Evolutionary conservation across 30 jellyfish, hydroid and myxozoan species (phyloP), one percentile per base, ranked within the genome.

Genomic region (Calvadosia cruxmelitensis): DNA sequence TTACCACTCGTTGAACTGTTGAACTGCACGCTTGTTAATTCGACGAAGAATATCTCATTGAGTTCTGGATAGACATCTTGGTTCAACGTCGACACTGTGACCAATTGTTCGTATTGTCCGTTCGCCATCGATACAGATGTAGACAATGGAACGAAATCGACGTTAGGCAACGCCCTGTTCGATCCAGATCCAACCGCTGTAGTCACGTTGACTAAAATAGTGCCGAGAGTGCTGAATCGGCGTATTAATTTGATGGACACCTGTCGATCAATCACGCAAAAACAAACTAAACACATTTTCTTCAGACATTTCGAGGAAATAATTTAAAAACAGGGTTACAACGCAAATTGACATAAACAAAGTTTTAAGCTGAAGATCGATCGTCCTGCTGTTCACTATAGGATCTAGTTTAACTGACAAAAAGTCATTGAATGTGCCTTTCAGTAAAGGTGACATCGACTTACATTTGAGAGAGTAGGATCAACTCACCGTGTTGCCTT

Each of bases 201-300:
- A 27, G 69, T 67, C 71, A 74, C 81, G 49, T 66, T 23, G 24
- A 90, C 92, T 23, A 91, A 83, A 32, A 90, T 74, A 3, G 77
- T 71, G 31, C 95, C 98, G 34, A 69, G 72, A 0, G 95, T 83
- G 72, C 95, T 83, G 50, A 75, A 68, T 13, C 69, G 80, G 27
- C 98, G 75, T 23, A 78, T 71, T 2, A 90, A 68, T 13, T 31
- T 68, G 49, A 90, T 36, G 20, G 72, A 31, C 2, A 85, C 95
- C 84, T 79, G 70, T 1, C n/a, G n/a, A n/a, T n/a, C n/a, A n/a
- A n/a, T n/a, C n/a, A n/a, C n/a, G n/a, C n/a, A n/a, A n/a, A n/a
- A n/a, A n/a, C n/a, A n/a, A n/a, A n/a, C n/a, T n/a, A n/a, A n/a
- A n/a, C n/a, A n/a, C n/a, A n/a, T n/a, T n/a, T n/a, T n/a, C n/a